phyloP scores from a whole-genome alignment of 2,888 invertebrate species.

The Alentia gelatinosa region DNA sequence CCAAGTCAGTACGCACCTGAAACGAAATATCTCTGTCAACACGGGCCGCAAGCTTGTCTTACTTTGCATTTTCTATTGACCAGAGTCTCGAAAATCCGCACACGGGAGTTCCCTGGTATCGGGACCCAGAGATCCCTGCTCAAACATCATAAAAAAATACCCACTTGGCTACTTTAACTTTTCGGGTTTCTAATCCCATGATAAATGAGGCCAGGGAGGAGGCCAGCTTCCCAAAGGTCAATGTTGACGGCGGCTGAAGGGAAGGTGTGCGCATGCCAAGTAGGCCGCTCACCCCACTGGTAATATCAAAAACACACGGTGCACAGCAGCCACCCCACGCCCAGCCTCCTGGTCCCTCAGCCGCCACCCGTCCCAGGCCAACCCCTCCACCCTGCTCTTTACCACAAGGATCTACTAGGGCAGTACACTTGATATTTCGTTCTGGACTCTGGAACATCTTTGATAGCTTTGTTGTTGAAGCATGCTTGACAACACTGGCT shows the following conservation, averaged over 20 bases:
- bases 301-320: not conserved
- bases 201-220: not conserved
- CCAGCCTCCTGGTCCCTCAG: not conserved
- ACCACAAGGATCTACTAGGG: not conserved
- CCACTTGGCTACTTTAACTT: not conserved
- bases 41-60: not conserved
- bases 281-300: not conserved
- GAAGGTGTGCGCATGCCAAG: not conserved
- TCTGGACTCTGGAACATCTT: not conserved
- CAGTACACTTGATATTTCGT: not conserved
- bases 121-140: not conserved
- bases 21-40: not conserved
- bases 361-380: too few species aligned
- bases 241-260: not conserved
- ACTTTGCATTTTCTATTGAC: not conserved
- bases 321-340: not conserved
- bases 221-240: not conserved
- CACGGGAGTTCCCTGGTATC: too few species aligned
- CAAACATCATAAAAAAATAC: not conserved
- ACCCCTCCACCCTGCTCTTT: not conserved
- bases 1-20: not conserved
- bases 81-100: not conserved
- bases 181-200: not conserved
- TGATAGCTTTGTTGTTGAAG: not conserved
- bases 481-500: not conserved